Evolutionary conservation across 2,888 invertebrate species (phyloP).

Genomic region (Drosophila meridionalis): DNA sequence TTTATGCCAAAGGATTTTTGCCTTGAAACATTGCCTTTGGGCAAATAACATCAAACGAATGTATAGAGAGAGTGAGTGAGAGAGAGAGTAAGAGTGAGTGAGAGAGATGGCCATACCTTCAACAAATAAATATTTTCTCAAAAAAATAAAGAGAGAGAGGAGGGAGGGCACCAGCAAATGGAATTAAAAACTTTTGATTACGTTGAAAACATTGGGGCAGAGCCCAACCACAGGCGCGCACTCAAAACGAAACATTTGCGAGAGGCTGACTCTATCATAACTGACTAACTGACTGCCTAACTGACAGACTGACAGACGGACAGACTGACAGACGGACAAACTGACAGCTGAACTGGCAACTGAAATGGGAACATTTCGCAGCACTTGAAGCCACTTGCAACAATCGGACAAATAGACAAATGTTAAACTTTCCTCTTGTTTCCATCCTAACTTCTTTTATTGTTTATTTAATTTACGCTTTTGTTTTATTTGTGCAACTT

Average conservation of each 20-base stretch:
- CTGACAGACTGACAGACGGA: slow-evolving; percentile 5
- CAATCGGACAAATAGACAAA: slow-evolving; percentile 1
- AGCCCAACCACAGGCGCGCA: slow-evolving; percentile 23
- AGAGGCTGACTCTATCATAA: slow-evolving; percentile 49
- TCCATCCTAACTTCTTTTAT: slow-evolving; percentile 23
- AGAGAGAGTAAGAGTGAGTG: neutral
- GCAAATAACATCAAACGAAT: slow-evolving; percentile 37
- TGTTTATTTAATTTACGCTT: slow-evolving; percentile 48
- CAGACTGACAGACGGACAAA: slow-evolving; percentile 23
- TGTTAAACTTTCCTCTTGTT: slow-evolving; percentile 35
- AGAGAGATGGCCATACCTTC: slow-evolving; percentile 4
- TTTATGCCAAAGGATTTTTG: slow-evolving; percentile 26
- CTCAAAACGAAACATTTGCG: slow-evolving; percentile 33
- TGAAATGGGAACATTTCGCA: slow-evolving; percentile 35
- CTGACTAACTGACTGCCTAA: slow-evolving; percentile 34
- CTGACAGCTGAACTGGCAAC: slow-evolving; percentile 27
- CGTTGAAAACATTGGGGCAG: slow-evolving; percentile 39
- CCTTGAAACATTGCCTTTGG: slow-evolving; percentile 38
- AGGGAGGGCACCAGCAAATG: slow-evolving; percentile 40
- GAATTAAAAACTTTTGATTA: slow-evolving; percentile 69
- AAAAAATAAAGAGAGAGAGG: neutral
- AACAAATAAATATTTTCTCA: slow-evolving; percentile 31
- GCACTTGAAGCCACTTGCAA: slow-evolving; percentile 26
- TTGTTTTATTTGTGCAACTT: slow-evolving; percentile 38
- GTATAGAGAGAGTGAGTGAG: neutral